A percentile compares a stretch with the other conserved stretches of the same genome.
Evolutionary conservation across 2,113 vertebrate species (phyloP).

Genomic region (Planiliza haematocheilus): DNA sequence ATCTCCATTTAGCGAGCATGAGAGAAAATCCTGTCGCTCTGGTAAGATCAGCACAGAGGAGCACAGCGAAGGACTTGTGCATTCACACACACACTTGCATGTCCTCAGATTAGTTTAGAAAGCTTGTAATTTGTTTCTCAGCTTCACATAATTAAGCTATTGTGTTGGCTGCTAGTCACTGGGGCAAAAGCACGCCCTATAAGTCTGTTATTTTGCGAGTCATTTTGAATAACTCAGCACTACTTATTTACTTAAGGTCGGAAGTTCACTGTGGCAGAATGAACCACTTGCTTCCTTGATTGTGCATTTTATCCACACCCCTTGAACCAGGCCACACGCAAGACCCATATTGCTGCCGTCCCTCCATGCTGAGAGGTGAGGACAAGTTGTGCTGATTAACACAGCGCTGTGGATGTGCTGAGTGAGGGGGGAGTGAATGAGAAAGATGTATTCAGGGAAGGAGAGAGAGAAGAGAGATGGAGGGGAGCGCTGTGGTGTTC

Average conservation of each 20-base stretch:
- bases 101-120: constrained; percentile 42
- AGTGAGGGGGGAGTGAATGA: constrained; percentile 40
- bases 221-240: constrained; percentile 37
- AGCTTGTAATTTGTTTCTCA: constrained; percentile 47
- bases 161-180: constrained; percentile 20
- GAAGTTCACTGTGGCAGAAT: constrained; percentile 35
- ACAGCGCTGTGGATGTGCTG: constrained; percentile 21
- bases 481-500: constrained; percentile 49
- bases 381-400: constrained; percentile 74
- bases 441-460: constrained; percentile 47
- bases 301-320: constrained; percentile 41
- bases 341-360: constrained; percentile 35
- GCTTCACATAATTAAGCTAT: constrained; percentile 45
- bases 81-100: constrained; percentile 10
- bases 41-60: constrained; percentile 22
- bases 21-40: constrained; percentile 24
- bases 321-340: constrained; percentile 28
- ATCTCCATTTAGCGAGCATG: constrained; percentile 34
- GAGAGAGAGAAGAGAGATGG: constrained; percentile 11
- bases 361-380: constrained; percentile 50
- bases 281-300: constrained; percentile 40
- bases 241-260: constrained; percentile 37
- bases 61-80: constrained; percentile 22
- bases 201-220: constrained; percentile 8
- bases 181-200: constrained; percentile 26